A percentile compares a stretch with the other conserved stretches of the same genome.
Conservation (phyloP, 2,797 vertebrate genomes). For the Acrossocheilus fasciatus region DNA sequence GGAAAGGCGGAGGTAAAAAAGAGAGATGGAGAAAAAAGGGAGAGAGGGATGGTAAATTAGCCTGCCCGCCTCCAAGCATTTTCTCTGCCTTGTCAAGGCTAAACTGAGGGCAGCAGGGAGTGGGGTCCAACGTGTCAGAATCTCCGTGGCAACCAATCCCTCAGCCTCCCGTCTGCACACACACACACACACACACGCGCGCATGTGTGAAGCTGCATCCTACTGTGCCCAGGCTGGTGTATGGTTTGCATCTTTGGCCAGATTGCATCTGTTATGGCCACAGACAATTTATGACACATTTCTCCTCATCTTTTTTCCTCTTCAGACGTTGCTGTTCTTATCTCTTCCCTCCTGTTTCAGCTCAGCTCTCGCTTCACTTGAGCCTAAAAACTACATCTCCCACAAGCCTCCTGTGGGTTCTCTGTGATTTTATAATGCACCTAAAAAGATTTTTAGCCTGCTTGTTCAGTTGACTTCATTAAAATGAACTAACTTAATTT, state of each 20-base stretch:
- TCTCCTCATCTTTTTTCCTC: conserved; percentile 1
- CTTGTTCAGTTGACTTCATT: not conserved
- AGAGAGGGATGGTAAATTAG: conserved; percentile 76
- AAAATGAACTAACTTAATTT: not conserved
- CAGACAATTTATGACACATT: conserved; percentile 63
- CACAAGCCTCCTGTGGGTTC: conserved; percentile 15
- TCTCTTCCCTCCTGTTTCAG: conserved; percentile 15
- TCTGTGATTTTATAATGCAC: not conserved
- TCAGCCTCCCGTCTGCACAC: conserved; percentile 69
- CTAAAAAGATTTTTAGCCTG: not conserved
- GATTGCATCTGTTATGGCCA: conserved; percentile 71
- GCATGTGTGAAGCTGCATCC: not conserved
- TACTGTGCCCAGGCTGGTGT: conserved; percentile 49
- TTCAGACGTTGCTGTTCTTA: not conserved
- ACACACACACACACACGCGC: conserved; percentile 29
- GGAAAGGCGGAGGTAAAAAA: not conserved
- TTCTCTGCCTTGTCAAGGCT: conserved; percentile 80
- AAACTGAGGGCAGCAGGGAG: conserved; percentile 83
- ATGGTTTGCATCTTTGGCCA: conserved; percentile 71
- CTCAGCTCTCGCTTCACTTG: not conserved
- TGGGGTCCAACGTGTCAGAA: conserved; percentile 79
- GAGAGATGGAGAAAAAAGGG: conserved; percentile 26
- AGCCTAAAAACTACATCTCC: conserved; percentile 36
- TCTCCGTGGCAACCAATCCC: conserved; percentile 81
- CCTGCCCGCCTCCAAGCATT: conserved; percentile 67